These are phyloP conservation scores for Rhyacophila brunnea DNA, from an alignment of 1,140 invertebrate genomes.

Conservation along the genomic window DNA sequence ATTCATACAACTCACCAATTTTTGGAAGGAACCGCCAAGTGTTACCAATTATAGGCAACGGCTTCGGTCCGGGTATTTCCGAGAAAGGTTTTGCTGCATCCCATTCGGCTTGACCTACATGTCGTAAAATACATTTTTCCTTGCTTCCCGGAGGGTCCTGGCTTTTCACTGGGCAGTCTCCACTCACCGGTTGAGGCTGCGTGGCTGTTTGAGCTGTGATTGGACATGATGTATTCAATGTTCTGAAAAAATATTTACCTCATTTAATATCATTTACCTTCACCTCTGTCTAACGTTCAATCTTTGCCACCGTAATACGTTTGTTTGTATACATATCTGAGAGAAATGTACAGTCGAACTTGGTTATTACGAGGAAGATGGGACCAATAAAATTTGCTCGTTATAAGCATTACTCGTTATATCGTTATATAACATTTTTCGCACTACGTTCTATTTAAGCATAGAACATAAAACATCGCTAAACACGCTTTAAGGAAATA, in stretches of 20 bases:
- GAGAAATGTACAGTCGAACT: too few relatives aligned
- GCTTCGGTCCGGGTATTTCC: slow-evolving; percentile 27
- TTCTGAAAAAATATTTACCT: not conserved
- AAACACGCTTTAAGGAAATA: too few relatives aligned
- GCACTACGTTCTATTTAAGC: too few relatives aligned
- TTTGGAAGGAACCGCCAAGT: slow-evolving; percentile 27
- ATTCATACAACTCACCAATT: slow-evolving; percentile 22
- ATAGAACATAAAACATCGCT: too few relatives aligned
- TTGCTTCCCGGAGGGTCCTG: not conserved
- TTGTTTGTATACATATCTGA: too few relatives aligned
- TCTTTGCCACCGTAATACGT: too few relatives aligned
- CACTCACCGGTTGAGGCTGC: not conserved
- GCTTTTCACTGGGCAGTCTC: not conserved
- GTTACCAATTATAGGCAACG: slow-evolving; percentile 28
- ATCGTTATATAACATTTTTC: too few relatives aligned
- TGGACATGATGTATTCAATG: slow-evolving; percentile 1
- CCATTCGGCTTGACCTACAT: slow-evolving; percentile 7
- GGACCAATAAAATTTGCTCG: too few relatives aligned
- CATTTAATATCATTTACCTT: too few relatives aligned
- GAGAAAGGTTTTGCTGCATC: slow-evolving; percentile 26
- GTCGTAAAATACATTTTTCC: not conserved
- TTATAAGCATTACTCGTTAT: too few relatives aligned
- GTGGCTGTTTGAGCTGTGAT: not conserved
- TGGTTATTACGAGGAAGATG: too few relatives aligned
- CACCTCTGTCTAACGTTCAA: too few relatives aligned